phyloP scores from a whole-genome alignment of 2,113 vertebrate species.

The Gasterosteus aculeatus region DNA sequence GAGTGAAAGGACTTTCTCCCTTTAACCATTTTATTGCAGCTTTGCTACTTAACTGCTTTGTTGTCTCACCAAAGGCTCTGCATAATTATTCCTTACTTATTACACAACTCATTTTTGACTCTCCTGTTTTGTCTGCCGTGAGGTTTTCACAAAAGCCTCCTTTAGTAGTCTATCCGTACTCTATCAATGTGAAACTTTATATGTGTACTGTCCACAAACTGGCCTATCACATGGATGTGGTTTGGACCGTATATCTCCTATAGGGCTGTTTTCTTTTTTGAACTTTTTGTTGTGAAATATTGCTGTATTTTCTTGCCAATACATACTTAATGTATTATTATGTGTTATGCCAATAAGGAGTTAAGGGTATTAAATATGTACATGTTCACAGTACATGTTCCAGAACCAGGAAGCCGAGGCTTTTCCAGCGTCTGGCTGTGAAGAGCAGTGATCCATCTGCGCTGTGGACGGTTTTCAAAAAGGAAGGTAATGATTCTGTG shows the following conservation, averaged over 20 bases:
- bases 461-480: constrained; percentile 22
- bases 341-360: background rate
- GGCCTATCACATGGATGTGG: too few species aligned
- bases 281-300: too few species aligned
- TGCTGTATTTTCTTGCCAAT: background rate
- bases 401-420: constrained; percentile 79
- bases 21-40: background rate
- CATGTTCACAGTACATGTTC: constrained; percentile 78
- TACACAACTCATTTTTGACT: background rate
- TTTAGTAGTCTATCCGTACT: too few species aligned
- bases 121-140: background rate
- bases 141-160: too few species aligned
- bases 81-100: background rate
- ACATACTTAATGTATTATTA: background rate
- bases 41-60: background rate
- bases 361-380: background rate
- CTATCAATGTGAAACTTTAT: too few species aligned
- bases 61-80: background rate
- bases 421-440: constrained; percentile 69
- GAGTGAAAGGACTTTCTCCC: background rate
- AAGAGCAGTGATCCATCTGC: constrained; percentile 75
- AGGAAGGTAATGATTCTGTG: constrained; percentile 44
- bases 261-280: too few species aligned
- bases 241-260: too few species aligned
- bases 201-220: too few species aligned